A percentile compares a stretch with the other conserved stretches of the same genome.
These are phyloP conservation scores for Stenodema calcarata DNA, from an alignment of 2,888 invertebrate species.

Conservation along the genomic window DNA sequence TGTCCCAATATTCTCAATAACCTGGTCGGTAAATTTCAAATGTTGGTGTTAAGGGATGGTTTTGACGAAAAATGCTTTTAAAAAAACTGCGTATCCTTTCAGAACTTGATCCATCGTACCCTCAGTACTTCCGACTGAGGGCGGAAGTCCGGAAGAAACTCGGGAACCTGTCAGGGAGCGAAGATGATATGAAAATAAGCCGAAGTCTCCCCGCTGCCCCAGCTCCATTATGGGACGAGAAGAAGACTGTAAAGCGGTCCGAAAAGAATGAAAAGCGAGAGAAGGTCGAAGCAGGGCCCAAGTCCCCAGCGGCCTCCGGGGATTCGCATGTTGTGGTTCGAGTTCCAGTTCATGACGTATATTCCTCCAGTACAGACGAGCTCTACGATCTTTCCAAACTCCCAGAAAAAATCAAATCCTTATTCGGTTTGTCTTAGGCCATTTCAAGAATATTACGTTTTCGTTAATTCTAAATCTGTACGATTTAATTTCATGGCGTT, in stretches of 20 bases:
- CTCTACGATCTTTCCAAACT: not conserved
- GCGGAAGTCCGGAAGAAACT: not conserved
- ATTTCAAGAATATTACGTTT: no score
- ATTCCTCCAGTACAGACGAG: not conserved
- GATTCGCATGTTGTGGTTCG: not conserved
- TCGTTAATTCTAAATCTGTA: no score
- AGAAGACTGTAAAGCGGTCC: not conserved
- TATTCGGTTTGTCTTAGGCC: not conserved
- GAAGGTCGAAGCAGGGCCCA: not conserved
- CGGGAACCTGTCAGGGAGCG: not conserved
- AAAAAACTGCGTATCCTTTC: not conserved
- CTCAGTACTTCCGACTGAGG: not conserved
- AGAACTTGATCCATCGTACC: not conserved
- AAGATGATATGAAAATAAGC: not conserved
- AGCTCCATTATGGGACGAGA: not conserved
- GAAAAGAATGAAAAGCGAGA: no score
- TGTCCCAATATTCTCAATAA: no score
- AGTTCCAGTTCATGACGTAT: constrained; percentile 2
- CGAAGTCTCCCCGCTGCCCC: not conserved
- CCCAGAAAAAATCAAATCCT: not conserved
- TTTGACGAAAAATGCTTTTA: no score
- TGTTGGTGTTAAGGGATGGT: no score
- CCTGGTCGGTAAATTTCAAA: no score
- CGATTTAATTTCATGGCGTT: no score
- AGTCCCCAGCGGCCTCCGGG: not conserved